Percentiles rank a stretch among this genome's conserved stretches.
Conservation (phyloP, 2,113 vertebrate genomes). For the Ochotona princeps region DNA sequence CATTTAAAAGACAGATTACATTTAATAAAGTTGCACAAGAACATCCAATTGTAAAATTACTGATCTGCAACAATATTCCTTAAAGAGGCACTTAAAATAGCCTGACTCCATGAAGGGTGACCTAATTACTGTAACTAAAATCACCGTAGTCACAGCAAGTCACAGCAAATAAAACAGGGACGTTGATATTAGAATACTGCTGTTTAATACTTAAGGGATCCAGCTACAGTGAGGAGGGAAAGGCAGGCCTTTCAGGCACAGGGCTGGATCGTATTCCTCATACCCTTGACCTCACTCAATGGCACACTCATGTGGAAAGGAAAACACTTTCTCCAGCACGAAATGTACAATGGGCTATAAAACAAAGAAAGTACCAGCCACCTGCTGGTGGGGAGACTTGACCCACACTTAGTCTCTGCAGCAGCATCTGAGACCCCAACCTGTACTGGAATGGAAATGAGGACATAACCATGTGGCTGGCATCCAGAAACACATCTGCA, state of each 20-base stretch:
- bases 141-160: constrained; percentile 72
- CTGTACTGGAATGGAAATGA: fast-evolving
- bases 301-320: not conserved
- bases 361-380: not conserved
- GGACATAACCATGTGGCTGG: fast-evolving
- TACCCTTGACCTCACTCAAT: not conserved
- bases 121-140: constrained; percentile 82
- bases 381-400: fast-evolving
- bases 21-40: constrained; percentile 75
- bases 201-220: constrained; percentile 69
- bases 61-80: constrained; percentile 75
- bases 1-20: constrained; percentile 76
- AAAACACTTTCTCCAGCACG: not conserved
- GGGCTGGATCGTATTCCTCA: not conserved
- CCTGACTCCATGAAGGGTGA: constrained; percentile 77
- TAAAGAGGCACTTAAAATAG: constrained; percentile 81
- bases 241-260: not conserved
- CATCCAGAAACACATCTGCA: not conserved
- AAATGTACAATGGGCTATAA: fast-evolving
- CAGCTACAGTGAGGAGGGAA: not conserved
- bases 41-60: constrained; percentile 81
- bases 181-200: constrained; percentile 66
- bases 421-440: not conserved
- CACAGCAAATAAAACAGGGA: constrained; percentile 79
- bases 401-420: fast-evolving